Evolutionary conservation across 2,888 invertebrate genomes (phyloP).

Genomic region (Machimus atricapillus): DNA sequence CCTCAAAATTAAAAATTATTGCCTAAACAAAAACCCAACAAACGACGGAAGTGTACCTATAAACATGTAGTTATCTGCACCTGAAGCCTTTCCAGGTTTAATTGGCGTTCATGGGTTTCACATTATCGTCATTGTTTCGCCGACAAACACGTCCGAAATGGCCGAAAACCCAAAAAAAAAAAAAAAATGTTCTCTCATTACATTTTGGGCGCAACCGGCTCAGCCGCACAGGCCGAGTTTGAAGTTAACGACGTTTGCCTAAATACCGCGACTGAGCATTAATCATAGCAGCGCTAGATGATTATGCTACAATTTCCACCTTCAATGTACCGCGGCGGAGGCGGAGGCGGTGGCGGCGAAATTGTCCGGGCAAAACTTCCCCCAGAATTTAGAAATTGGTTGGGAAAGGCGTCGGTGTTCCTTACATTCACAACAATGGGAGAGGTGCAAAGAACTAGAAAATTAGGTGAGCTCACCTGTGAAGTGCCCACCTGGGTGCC

Average conservation of each 20-base stretch:
- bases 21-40: neutral
- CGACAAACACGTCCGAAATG: constrained; percentile 20
- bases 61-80: constrained; percentile 9
- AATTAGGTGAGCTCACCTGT: constrained; percentile 8
- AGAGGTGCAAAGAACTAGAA: constrained; percentile 5
- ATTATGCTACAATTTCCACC: constrained; percentile 46
- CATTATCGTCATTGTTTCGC: constrained; percentile 44
- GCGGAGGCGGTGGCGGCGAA: neutral
- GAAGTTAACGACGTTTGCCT: constrained; percentile 46
- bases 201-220: neutral
- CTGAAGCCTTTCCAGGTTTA: constrained; percentile 7
- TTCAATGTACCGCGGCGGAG: constrained; percentile 36
- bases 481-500: neutral
- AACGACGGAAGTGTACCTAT: constrained; percentile 10
- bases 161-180: neutral
- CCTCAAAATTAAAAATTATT: neutral
- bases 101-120: constrained; percentile 47
- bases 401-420: neutral
- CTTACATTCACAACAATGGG: neutral
- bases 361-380: neutral
- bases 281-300: constrained; percentile 39
- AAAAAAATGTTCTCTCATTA: neutral
- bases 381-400: neutral
- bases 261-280: constrained; percentile 46
- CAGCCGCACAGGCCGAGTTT: neutral